Evolutionary conservation across 2,888 invertebrate species (phyloP), one percentile per base, ranked within the genome.

Genomic region (Buathra laborator): DNA sequence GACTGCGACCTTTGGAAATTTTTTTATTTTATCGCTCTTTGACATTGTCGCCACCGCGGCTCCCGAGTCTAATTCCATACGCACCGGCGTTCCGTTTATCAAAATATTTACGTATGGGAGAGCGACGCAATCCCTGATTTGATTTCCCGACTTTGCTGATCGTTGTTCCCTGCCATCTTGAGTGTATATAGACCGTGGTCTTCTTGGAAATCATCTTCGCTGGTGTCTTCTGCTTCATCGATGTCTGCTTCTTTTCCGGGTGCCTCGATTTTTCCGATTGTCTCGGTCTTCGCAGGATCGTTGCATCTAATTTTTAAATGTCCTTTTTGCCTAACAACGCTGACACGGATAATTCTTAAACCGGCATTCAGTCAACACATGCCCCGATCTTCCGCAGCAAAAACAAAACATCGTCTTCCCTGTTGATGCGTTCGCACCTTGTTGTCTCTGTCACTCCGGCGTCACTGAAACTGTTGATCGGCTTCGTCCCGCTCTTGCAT

Each of bases 331-430:
- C 66, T 53, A 32, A n/a, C 75, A 66, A 37, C 66, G 32, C 19
- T 53, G 66, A 64, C 51, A 64, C 48, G 75, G 64, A 37, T 75
- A 75, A 76, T 76, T 37, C 24, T 24, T 76, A 51, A 51, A 76
- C 3, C 19, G 66, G 48, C 53, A 66, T 51, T 66, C 75, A 37
- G 66, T 10, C 48, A 19, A 7, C 66, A 66, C 66, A 53, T 76
- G 43, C 12, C 75, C 66, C 64, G 75, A 66, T 76, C 75, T 76
- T 66, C 66, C 75, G 51, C 66, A 76, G 75, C 75, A 76, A 53
- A 76, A 66, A 48, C 66, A 53, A 29, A 75, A 75, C 64, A 51
- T 19, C 32, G 64, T 66, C 75, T 48, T 66, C 9, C 48, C 14
- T 66, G 51, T 66, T 66, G 66, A 66, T n/a, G 75, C 37, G 43